Evolutionary conservation across 2,888 invertebrate genomes (phyloP), one percentile per base, ranked within the genome.

Genomic region (Anagyrus pseudococci): DNA sequence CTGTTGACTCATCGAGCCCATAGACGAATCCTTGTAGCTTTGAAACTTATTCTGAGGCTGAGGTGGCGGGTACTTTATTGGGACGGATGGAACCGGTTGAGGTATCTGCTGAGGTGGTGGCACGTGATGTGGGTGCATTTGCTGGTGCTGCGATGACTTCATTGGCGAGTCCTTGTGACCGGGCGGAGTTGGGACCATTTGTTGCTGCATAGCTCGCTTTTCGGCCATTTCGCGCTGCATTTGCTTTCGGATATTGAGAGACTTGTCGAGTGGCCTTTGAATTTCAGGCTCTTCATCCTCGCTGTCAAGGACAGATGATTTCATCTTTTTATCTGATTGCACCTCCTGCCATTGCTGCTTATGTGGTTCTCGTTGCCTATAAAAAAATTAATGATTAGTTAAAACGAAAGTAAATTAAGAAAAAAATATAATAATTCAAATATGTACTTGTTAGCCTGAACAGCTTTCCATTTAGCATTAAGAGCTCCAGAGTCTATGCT

Each of bases 301-400:
- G 8, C 73, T 76, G 44, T 76, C 77, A n/a, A 76, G 71, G 7
- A 71, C 59, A n/a, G n/a, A n/a, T 1, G 70, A 54, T 7, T 70
- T 71, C 46, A 67, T 50, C 48, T 77, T 73, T 46, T 80, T 80
- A n/a, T 84, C 86, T 76, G 77, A 84, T 76, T 74, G 83, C 79
- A 67, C 82, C 83, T 74, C 76, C 60, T 75, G 79, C 84, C 84
- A 79, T 80, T 86, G 78, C 71, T 81, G 77, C 55, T 62, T 47
- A 1, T 56, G 55, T 37, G 59, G 25, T 17, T 67, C 67, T 0
- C 64, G 53, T 59, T 64, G 65, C 23, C 61, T 65, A 17, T 20
- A 55, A 17, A 29, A 26, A 43, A 41, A 13, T 37, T 1, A 4
- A n/a, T 33, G 17, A 17, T 43, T 19, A 17, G 2, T 15, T 48